Evolutionary conservation across 2,888 invertebrate species (phyloP).

Genomic region (Drosophila subquinaria): DNA sequence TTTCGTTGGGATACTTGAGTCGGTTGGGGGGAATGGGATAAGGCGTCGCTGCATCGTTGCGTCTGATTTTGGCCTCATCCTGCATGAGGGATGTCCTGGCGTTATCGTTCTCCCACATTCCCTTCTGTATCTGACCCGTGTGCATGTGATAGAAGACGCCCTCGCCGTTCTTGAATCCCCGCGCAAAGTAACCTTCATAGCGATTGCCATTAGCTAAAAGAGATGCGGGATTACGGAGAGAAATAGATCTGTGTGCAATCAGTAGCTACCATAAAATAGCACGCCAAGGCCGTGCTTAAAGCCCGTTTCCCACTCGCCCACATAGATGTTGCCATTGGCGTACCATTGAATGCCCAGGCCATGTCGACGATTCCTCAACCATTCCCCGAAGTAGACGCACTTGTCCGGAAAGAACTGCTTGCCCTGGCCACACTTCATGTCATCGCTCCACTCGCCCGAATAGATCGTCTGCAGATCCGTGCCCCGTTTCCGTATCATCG

Average conservation of each 20-base stretch:
- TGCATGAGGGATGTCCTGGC: constrained; percentile 81
- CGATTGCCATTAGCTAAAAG: constrained; percentile 83
- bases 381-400: constrained; percentile 81
- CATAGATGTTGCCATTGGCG: constrained; percentile 76
- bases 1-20: constrained; percentile 76
- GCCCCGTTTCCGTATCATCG: constrained; percentile 74
- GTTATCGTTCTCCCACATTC: constrained; percentile 82
- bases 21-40: constrained; percentile 75
- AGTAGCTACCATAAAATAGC: constrained; percentile 76
- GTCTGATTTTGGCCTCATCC: constrained; percentile 76
- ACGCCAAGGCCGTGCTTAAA: constrained; percentile 82
- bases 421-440: constrained; percentile 83
- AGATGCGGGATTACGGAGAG: not conserved
- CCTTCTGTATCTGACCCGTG: constrained; percentile 84
- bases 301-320: constrained; percentile 84
- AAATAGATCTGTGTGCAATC: not conserved
- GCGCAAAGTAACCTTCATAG: constrained; percentile 83
- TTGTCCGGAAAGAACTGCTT: constrained; percentile 82
- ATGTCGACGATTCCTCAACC: constrained; percentile 79
- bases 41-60: constrained; percentile 64
- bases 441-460: constrained; percentile 81
- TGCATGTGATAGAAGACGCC: constrained; percentile 83
- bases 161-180: constrained; percentile 84
- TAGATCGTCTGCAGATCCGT: constrained; percentile 76
- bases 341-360: constrained; percentile 84